Conservation (phyloP, 2,888 invertebrate genomes). For the Drosophila diplacantha region DNA sequence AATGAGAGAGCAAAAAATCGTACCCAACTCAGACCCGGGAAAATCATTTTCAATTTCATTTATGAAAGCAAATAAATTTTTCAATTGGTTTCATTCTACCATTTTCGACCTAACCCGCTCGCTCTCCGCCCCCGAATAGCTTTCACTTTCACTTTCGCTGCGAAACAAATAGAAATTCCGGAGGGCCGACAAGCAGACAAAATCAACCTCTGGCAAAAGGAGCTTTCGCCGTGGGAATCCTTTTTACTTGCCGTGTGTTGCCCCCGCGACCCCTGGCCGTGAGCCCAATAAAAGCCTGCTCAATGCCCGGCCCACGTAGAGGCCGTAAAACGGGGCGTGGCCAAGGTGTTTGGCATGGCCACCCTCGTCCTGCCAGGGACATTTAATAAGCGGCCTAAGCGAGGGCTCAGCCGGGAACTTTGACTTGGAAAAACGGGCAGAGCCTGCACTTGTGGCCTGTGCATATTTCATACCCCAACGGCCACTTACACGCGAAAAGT, state of each 20-base stretch:
- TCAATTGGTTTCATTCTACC: slow-evolving; percentile 55
- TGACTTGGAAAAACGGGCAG: slow-evolving; percentile 33
- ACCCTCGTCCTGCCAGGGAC: slow-evolving; percentile 18
- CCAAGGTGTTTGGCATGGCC: slow-evolving; percentile 24
- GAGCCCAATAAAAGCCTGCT: slow-evolving; percentile 33
- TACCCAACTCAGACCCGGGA: slow-evolving; percentile 26
- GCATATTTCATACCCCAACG: slow-evolving; percentile 44
- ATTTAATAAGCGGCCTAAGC: slow-evolving; percentile 42
- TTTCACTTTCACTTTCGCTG: slow-evolving; percentile 41
- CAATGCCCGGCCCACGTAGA: slow-evolving; percentile 40
- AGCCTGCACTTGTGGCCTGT: slow-evolving; percentile 50
- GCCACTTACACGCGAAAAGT: slow-evolving; percentile 20
- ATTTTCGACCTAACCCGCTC: slow-evolving; percentile 21
- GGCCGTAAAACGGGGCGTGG: slow-evolving; percentile 38
- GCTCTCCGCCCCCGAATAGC: not conserved
- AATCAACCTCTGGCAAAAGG: slow-evolving; percentile 38
- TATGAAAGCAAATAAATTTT: slow-evolving; percentile 55
- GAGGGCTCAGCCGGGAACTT: slow-evolving; percentile 28
- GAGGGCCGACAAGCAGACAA: slow-evolving; percentile 39
- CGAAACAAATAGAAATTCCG: slow-evolving; percentile 52
- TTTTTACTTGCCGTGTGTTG: slow-evolving; percentile 25
- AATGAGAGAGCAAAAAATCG: slow-evolving; percentile 16
- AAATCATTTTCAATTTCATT: slow-evolving; percentile 59
- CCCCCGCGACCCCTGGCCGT: not conserved
- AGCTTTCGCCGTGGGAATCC: slow-evolving; percentile 36